phyloP scores from a whole-genome alignment of 2,888 invertebrate genomes.

The Keiferia lycopersicella region DNA sequence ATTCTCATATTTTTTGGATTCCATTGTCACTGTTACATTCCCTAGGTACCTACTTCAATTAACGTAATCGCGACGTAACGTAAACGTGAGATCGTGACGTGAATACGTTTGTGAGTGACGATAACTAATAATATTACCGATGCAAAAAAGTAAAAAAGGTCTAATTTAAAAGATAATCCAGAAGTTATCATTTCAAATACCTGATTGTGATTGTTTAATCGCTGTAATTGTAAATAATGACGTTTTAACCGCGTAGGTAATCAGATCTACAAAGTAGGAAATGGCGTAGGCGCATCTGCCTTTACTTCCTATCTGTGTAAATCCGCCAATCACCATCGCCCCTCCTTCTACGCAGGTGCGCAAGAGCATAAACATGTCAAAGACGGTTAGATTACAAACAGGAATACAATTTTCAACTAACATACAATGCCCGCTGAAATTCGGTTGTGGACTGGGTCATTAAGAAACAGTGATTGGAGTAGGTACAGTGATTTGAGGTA shows the following conservation, averaged over 20 bases:
- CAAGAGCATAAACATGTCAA: background rate
- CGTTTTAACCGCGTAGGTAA: background rate
- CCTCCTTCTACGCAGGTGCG: background rate
- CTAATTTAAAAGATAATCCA: background rate
- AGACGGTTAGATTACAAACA: background rate
- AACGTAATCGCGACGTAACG: background rate
- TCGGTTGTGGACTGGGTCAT: too few species aligned
- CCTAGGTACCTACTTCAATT: too few species aligned
- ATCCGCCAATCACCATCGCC: constrained; percentile 1
- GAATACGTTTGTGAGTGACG: background rate
- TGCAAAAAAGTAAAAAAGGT: background rate
- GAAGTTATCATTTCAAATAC: too few species aligned
- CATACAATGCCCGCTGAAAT: background rate
- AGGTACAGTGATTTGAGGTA: too few species aligned
- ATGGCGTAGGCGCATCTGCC: constrained; percentile 1
- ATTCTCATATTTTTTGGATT: too few species aligned
- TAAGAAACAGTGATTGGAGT: too few species aligned
- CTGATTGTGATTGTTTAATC: background rate
- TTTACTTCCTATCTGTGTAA: background rate
- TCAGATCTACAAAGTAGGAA: constrained; percentile 10
- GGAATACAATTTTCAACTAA: too few species aligned
- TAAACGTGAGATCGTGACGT: too few species aligned
- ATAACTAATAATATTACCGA: background rate
- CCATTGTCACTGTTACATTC: too few species aligned
- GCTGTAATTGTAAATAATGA: background rate